Percentiles rank a stretch among this genome's conserved stretches.
These are phyloP conservation scores for Malurus leucopterus DNA, from an alignment of 2,797 vertebrate genomes.

Conservation along the genomic window DNA sequence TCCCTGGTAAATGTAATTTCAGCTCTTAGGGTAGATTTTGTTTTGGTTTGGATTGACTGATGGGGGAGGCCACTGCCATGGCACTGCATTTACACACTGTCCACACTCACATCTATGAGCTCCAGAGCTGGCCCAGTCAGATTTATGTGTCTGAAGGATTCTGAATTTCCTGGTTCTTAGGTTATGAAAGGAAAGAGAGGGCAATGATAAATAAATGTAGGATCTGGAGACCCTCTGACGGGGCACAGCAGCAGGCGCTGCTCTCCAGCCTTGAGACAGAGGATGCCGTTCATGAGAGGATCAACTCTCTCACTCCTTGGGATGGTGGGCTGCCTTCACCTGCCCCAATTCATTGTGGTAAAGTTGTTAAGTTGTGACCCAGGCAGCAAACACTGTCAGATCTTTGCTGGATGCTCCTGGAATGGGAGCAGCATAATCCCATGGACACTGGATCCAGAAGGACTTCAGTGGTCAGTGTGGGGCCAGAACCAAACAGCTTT, in stretches of 20 bases:
- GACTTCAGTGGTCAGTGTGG: not conserved
- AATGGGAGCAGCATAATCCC: accelerated
- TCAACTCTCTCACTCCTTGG: not conserved
- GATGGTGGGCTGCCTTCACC: not conserved
- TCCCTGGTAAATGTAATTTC: not conserved
- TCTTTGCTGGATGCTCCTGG: not conserved
- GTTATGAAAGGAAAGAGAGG: not conserved
- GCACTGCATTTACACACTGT: not conserved
- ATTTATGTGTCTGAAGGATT: not conserved
- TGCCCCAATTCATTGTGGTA: not conserved
- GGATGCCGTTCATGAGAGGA: not conserved
- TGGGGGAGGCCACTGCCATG: not conserved
- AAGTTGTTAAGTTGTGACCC: not conserved
- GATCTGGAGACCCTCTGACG: not conserved
- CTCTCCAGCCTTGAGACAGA: not conserved
- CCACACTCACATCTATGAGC: not conserved
- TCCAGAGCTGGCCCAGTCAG: not conserved
- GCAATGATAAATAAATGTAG: not conserved
- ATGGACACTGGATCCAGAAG: not conserved
- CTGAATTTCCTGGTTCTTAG: not conserved
- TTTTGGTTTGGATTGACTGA: not conserved
- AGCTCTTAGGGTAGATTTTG: not conserved
- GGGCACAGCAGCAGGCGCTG: not conserved
- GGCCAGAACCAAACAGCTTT: not conserved
- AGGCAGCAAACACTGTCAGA: not conserved